Percentiles rank a stretch among this genome's conserved stretches.
These are phyloP conservation scores for Hypselothyrea guttata DNA, from an alignment of 2,888 invertebrate genomes.

Conservation along the genomic window DNA sequence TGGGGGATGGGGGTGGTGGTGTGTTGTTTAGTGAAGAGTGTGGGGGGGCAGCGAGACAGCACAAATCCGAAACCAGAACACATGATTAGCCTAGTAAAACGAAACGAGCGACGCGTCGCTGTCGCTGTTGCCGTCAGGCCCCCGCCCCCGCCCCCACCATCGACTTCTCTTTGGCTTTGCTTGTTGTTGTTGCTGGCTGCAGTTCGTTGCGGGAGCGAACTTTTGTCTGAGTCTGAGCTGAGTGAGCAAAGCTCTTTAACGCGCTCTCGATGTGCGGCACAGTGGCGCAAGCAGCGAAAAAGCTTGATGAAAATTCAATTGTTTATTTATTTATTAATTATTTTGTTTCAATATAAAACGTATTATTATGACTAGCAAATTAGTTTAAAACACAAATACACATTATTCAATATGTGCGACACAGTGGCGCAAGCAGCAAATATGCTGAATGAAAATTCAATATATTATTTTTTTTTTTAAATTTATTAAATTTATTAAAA, in stretches of 20 bases:
- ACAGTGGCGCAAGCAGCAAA: too few species aligned
- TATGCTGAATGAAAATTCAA: too few species aligned
- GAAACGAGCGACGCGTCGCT: constrained; percentile 44
- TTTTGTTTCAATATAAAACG: too few species aligned
- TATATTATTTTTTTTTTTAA: too few species aligned
- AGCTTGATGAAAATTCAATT: background rate
- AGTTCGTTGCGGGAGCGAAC: background rate
- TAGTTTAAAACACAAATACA: too few species aligned
- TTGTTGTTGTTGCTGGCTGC: too few species aligned
- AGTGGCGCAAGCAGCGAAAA: constrained; percentile 6
- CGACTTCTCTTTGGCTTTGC: too few species aligned
- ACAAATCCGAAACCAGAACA: constrained; percentile 79
- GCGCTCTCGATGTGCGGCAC: constrained; percentile 9
- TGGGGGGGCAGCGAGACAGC: constrained; percentile 34
- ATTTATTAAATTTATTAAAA: too few species aligned
- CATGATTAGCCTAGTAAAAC: constrained; percentile 81
- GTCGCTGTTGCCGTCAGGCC: constrained; percentile 16
- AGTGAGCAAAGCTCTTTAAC: constrained; percentile 32
- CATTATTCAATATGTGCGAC: too few species aligned
- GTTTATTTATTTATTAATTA: too few species aligned
- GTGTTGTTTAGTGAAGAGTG: background rate
- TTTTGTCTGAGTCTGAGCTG: background rate
- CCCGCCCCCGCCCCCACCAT: too few species aligned
- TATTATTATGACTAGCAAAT: too few species aligned
- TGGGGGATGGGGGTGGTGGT: background rate